These are phyloP conservation scores for Ditula angustiorana DNA, from an alignment of 2,888 invertebrate genomes.

Conservation along the genomic window DNA sequence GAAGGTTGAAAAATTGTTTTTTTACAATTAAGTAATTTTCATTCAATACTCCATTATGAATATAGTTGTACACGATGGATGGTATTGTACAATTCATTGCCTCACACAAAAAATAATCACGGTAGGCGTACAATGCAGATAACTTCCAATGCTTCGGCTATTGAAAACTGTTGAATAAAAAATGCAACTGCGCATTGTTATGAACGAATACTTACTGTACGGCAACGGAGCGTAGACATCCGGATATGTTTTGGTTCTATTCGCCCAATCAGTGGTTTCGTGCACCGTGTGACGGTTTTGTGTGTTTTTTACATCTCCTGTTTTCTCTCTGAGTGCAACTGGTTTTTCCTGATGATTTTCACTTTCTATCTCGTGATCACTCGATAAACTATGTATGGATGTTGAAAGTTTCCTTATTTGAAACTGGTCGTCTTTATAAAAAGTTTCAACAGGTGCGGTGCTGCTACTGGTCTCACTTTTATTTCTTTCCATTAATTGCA, in stretches of 20 bases:
- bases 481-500: constrained; percentile 57
- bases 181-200: constrained; percentile 34
- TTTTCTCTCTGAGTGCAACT: constrained; percentile 57
- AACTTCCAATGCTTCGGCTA: constrained; percentile 16
- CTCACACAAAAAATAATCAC: constrained; percentile 34
- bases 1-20: neutral
- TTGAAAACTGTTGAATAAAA: constrained; percentile 32
- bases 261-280: constrained; percentile 73
- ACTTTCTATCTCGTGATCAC: constrained; percentile 40
- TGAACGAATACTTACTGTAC: constrained; percentile 88
- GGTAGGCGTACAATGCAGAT: constrained; percentile 24
- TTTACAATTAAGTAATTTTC: neutral
- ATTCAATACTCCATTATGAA: constrained; percentile 19
- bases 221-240: constrained; percentile 91
- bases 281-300: constrained; percentile 73
- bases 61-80: constrained; percentile 14
- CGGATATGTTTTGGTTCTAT: constrained; percentile 86
- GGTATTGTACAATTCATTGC: constrained; percentile 27
- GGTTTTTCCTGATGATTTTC: constrained; percentile 47
- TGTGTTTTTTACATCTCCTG: constrained; percentile 51
- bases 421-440: constrained; percentile 35
- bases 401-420: constrained; percentile 42
- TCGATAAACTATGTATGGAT: constrained; percentile 52
- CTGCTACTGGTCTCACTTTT: constrained; percentile 32
- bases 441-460: constrained; percentile 39